phyloP scores from a whole-genome alignment of 1,140 invertebrate species.

The Drosophila auraria region DNA sequence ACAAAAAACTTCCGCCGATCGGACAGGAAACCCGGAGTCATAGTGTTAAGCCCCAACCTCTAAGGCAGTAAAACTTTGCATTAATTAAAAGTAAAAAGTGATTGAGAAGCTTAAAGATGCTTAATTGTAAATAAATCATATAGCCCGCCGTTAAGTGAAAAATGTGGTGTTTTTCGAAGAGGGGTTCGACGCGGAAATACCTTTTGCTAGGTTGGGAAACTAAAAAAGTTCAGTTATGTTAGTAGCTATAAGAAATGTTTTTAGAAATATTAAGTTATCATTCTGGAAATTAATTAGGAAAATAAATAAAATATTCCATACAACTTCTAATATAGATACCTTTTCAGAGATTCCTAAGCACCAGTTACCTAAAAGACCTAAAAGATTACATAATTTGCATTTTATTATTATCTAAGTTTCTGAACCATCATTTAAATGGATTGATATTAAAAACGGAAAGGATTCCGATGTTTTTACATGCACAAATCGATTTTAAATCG shows the following conservation, averaged over 20 bases:
- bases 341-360: background rate
- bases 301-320: background rate
- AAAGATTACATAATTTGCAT: too few relatives aligned
- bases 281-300: too few relatives aligned
- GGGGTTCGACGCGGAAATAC: conserved; percentile 1
- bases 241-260: background rate
- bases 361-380: too few relatives aligned
- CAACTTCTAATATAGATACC: background rate
- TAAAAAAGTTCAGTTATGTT: too few relatives aligned
- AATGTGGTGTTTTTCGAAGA: background rate
- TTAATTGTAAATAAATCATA: conserved; percentile 75
- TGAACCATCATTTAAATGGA: background rate
- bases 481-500: background rate
- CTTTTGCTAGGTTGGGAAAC: background rate
- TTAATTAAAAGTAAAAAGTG: conserved; percentile 71
- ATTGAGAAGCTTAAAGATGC: conserved; percentile 63
- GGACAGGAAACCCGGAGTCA: conserved; percentile 68
- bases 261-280: too few relatives aligned
- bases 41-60: conserved; percentile 15
- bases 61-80: conserved; percentile 55
- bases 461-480: background rate
- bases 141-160: conserved; percentile 18
- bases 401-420: background rate
- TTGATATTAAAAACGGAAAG: rapidly evolving
- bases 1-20: conserved; percentile 70